Evolutionary conservation across 2,113 vertebrate genomes (phyloP).

Genomic region (Eptesicus fuscus): DNA sequence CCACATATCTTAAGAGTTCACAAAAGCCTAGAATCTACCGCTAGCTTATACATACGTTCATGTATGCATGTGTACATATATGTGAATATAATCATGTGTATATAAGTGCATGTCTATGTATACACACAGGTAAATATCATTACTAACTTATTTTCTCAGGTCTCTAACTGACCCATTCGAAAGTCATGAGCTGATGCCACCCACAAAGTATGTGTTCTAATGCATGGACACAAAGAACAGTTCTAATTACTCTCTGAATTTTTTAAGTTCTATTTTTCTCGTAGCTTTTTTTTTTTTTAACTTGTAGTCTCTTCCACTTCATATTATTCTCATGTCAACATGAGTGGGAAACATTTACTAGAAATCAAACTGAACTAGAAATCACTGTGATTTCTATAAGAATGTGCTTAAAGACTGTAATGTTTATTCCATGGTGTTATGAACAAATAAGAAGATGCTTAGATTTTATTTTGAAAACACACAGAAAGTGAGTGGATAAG

Average conservation of each 20-base stretch:
- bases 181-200: background rate
- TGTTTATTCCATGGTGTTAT: conserved; percentile 45
- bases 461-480: conserved; percentile 8
- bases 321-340: conserved; percentile 35
- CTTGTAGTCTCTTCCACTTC: background rate
- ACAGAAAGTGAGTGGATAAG: background rate
- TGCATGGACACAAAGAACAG: background rate
- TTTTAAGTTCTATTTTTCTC: conserved; percentile 1
- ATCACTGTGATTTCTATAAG: conserved; percentile 46
- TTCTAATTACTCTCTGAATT: conserved; percentile 47
- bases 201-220: background rate
- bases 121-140: background rate
- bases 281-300: background rate
- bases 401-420: conserved; percentile 47
- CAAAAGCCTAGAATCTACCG: background rate
- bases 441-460: conserved; percentile 63
- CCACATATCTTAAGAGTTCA: background rate
- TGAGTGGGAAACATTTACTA: conserved; percentile 36
- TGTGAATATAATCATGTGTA: background rate
- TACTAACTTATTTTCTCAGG: background rate
- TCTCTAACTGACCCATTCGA: background rate
- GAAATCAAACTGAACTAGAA: conserved; percentile 47
- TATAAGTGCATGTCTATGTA: background rate
- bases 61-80: background rate
- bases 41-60: background rate